A percentile compares a stretch with the other conserved stretches of the same genome.
Evolutionary conservation across 2,797 vertebrate genomes (phyloP).

Genomic region (Loris lydekkerianus): DNA sequence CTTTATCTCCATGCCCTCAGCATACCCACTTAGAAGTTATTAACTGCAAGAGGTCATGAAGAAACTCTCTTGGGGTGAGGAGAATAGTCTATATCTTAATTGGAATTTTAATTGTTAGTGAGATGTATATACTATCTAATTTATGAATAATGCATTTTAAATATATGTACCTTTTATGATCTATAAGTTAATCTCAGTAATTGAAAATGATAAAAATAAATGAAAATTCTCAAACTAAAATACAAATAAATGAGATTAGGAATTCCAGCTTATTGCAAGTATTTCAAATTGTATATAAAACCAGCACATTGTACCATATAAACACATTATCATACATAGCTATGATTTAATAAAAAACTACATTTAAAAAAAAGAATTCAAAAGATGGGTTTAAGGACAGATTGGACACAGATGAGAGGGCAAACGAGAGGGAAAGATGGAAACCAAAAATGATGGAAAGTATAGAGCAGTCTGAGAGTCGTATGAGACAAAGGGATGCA

Average conservation of each 20-base stretch:
- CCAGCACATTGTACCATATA: too few species aligned
- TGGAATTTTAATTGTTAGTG: background rate
- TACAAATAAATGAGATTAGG: background rate
- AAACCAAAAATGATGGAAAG: background rate
- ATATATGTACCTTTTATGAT: background rate
- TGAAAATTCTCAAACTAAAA: background rate
- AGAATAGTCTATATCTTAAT: background rate
- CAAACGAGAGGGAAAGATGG: background rate
- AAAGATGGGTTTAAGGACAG: background rate
- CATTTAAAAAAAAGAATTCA: background rate
- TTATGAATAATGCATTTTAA: background rate
- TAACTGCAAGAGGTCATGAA: background rate
- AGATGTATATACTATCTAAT: background rate
- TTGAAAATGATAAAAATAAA: background rate
- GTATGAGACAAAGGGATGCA: background rate
- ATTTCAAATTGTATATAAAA: too few species aligned
- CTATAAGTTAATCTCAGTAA: background rate
- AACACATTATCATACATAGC: too few species aligned
- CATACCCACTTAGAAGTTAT: background rate
- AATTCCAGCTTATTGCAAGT: too few species aligned
- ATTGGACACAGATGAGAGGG: background rate
- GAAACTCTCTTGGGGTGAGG: background rate
- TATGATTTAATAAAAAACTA: too few species aligned
- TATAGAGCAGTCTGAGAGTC: background rate
- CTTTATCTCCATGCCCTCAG: background rate